Base-by-base conservation (phyloP, 2,113 vertebrate species). In the Protobothrops flavoviridis region DNA sequence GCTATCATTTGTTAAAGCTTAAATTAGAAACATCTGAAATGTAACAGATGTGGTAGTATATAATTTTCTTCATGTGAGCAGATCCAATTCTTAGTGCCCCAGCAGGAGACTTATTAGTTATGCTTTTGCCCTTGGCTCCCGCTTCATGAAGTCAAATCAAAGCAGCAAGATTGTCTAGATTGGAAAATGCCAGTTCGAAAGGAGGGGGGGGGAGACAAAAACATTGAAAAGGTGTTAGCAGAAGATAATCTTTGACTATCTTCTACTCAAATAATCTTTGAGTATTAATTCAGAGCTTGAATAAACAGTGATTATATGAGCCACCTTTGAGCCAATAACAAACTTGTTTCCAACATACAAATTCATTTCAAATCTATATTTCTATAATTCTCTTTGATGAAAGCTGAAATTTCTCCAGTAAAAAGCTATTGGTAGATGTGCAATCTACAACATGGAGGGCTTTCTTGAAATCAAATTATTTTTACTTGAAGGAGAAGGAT, bases 21-120 rank as follows among this genome's bases (percentile, higher is more conserved):
- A 89, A 85, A 85, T 92, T 92, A 89, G 61, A 64, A 92, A 85
- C 87, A 92, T 69, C 92, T 92, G 87, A 53, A 85, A 92, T 89
- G 87, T 81, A 89, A 89, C 92, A 92, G 87, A 81, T 92, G 92
- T 89, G 24, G 87, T 48, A 57, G 64, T 69, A 57, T 92, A 85
- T 74, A 89, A 89, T 92, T 92, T 92, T 64, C 92, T 92, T 52
- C 50, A 89, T 85, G 52, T 55, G 64, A 92, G 92, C 61, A 85
- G 87, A 81, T 92, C 39, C 56, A 81, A 43, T 24, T 89, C 61
- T 89, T 81, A 92, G 57, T 92, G 87, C 64, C 87, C 92, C 87
- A 89, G 61, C 61, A 89, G 87, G 87, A 81, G 89, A 55, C 52
- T 57, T 92, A 48, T 89, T 89, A 89, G 87, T 48, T 89, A 89